These are phyloP conservation scores for Ormia ochracea DNA, from an alignment of 2,888 invertebrate species.

Conservation along the genomic window DNA sequence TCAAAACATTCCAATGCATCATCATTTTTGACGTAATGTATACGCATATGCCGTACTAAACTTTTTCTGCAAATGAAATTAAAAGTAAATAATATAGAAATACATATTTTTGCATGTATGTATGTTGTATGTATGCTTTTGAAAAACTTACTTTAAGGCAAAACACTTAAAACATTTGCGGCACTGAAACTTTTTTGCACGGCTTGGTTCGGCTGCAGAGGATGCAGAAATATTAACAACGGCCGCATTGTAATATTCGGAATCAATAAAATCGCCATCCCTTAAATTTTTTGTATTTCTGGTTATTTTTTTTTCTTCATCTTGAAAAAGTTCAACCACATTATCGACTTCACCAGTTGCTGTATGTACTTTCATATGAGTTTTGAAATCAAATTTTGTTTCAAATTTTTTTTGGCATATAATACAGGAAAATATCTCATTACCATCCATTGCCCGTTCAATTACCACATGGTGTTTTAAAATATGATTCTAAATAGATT, in stretches of 20 bases:
- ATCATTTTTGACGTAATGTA: slow-evolving; percentile 49
- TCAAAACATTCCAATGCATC: slow-evolving; percentile 54
- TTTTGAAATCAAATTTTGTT: slow-evolving; percentile 66
- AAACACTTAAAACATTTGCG: slow-evolving; percentile 71
- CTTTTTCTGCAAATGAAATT: slow-evolving; percentile 59
- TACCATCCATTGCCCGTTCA: slow-evolving; percentile 25
- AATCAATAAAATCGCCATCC: slow-evolving; percentile 25
- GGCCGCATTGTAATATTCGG: slow-evolving; percentile 53
- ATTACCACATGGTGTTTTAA: slow-evolving; percentile 67
- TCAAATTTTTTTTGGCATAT: slow-evolving; percentile 68
- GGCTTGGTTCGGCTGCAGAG: slow-evolving; percentile 61
- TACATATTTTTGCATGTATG: background rate
- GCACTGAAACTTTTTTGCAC: slow-evolving; percentile 70
- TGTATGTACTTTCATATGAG: slow-evolving; percentile 70
- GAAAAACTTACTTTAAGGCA: slow-evolving; percentile 69
- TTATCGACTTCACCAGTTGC: slow-evolving; percentile 29
- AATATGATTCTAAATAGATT: slow-evolving; percentile 66
- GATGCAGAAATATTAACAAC: slow-evolving; percentile 63
- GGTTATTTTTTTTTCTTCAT: background rate
- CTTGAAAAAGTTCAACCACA: slow-evolving; percentile 1
- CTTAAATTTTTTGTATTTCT: background rate
- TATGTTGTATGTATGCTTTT: background rate
- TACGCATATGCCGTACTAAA: slow-evolving; percentile 63
- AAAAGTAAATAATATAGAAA: background rate
- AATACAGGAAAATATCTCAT: slow-evolving; percentile 65